These are phyloP conservation scores for Stylophora pistillata DNA, from an alignment of 64 coral and sea anemone genomes.

Conservation along the genomic window DNA sequence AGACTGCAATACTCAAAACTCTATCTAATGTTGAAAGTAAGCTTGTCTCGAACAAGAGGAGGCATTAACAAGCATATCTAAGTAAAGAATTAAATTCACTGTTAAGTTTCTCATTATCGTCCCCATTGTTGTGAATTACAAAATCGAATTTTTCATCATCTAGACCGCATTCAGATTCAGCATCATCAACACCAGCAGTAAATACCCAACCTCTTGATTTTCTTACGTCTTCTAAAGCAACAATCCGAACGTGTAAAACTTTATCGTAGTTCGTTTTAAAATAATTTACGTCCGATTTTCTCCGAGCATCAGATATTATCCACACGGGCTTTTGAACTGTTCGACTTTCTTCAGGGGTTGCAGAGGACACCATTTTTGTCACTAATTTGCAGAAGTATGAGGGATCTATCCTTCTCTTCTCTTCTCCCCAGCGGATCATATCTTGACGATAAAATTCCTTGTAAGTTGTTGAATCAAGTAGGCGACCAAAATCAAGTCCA, in stretches of 20 bases:
- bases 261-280: constrained; percentile 60
- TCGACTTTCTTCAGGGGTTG: neutral
- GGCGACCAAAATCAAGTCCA: constrained; percentile 77
- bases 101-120: constrained; percentile 23
- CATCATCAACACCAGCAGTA: constrained; percentile 80
- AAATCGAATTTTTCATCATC: constrained; percentile 81
- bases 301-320: constrained; percentile 89
- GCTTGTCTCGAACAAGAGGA: neutral
- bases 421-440: constrained; percentile 97
- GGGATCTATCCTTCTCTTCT: constrained; percentile 67
- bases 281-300: constrained; percentile 75
- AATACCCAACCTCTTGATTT: constrained; percentile 85
- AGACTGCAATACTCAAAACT: too few species aligned
- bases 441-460: constrained; percentile 86
- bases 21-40: neutral
- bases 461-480: constrained; percentile 85
- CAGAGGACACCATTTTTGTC: constrained; percentile 41
- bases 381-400: constrained; percentile 88
- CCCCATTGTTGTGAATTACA: constrained; percentile 75
- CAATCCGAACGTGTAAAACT: constrained; percentile 65
- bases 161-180: constrained; percentile 96
- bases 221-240: constrained; percentile 59
- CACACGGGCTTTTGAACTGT: constrained; percentile 53
- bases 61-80: neutral
- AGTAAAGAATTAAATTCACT: constrained; percentile 3